Percentiles rank a stretch among this genome's conserved stretches.
phyloP scores from a whole-genome alignment of 2,797 vertebrate genomes.

The Sebastiscus albofasciatus region DNA sequence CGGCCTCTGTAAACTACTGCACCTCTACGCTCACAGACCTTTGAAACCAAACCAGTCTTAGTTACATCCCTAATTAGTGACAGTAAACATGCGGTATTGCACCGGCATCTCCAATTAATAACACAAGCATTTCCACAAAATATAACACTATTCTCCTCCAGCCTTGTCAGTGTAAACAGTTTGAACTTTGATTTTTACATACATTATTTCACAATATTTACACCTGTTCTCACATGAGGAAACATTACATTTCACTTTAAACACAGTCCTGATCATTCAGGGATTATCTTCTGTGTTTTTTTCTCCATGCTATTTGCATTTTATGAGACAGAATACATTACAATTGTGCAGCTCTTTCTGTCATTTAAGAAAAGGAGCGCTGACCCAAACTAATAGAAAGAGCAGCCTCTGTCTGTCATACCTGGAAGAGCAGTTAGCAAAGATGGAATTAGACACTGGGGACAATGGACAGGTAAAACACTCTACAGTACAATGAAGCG shows the following conservation, averaged over 20 bases:
- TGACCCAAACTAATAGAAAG: conserved; percentile 81
- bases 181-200: conserved; percentile 4
- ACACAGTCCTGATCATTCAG: conserved; percentile 17
- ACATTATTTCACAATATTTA: neutral
- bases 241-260: conserved; percentile 1
- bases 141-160: neutral
- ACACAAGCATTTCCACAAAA: neutral
- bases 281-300: neutral
- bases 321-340: conserved; percentile 32
- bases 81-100: conserved; percentile 21
- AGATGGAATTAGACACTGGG: conserved; percentile 30
- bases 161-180: neutral
- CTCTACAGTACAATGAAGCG: neutral
- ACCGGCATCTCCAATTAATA: conserved; percentile 18
- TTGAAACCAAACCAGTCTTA: conserved; percentile 43
- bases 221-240: conserved; percentile 17
- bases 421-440: conserved; percentile 72
- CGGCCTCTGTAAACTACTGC: conserved; percentile 44
- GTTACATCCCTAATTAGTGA: conserved; percentile 63
- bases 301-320: conserved; percentile 26
- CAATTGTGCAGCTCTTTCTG: conserved; percentile 28
- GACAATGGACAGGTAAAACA: conserved; percentile 14
- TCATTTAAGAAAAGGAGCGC: conserved; percentile 47
- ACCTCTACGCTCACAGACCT: conserved; percentile 35
- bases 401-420: conserved; percentile 83